phyloP scores from a whole-genome alignment of 2,797 vertebrate genomes.

The Crax fasciolata region DNA sequence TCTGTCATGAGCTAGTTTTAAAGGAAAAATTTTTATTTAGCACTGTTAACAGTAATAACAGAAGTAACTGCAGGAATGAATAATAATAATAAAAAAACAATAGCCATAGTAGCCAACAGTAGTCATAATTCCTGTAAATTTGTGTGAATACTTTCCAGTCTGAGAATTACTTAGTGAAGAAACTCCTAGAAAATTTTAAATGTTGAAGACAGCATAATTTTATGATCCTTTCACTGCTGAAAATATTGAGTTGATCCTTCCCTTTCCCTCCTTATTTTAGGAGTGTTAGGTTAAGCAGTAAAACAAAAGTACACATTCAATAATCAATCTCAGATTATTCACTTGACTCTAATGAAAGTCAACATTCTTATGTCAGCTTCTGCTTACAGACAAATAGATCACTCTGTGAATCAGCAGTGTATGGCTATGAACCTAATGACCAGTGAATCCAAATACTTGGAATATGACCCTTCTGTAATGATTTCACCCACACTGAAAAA shows the following conservation, averaged over 20 bases:
- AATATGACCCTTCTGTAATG: not conserved
- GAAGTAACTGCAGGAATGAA: not conserved
- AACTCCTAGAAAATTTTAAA: not conserved
- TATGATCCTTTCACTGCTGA: not conserved
- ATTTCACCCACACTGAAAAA: not conserved
- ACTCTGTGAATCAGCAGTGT: not conserved
- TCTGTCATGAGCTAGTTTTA: not conserved
- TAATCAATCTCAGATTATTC: not conserved
- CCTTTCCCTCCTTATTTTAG: rapidly evolving
- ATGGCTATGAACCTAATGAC: not conserved
- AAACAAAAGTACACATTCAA: not conserved
- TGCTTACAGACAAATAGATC: not conserved
- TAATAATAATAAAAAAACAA: not conserved
- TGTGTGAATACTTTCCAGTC: not conserved
- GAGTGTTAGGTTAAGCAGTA: not conserved
- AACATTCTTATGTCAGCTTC: not conserved
- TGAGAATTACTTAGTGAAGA: not conserved
- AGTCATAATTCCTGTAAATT: not conserved
- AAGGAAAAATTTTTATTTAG: not conserved
- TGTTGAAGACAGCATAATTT: not conserved
- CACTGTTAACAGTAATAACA: not conserved
- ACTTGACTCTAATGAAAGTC: not conserved
- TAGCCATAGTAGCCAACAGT: not conserved
- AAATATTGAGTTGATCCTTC: not conserved
- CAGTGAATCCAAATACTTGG: not conserved